phyloP scores from a whole-genome alignment of 2,797 vertebrate species.

The Erpetoichthys calabaricus region DNA sequence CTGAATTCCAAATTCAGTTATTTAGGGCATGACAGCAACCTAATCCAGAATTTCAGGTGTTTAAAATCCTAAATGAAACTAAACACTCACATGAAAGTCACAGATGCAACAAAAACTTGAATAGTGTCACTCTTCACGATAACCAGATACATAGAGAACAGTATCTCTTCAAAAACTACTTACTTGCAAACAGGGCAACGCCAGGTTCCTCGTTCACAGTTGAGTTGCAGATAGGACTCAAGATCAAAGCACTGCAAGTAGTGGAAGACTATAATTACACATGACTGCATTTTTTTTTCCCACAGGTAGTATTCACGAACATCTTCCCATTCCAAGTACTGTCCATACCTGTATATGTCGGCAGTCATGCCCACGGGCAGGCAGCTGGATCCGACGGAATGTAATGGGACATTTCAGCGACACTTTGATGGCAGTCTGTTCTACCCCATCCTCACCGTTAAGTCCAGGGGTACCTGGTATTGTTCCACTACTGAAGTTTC shows the following conservation, averaged over 20 bases:
- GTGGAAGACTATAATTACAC: constrained; percentile 1
- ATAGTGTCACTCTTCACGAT: no score
- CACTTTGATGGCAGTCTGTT: constrained; percentile 91
- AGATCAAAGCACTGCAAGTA: constrained; percentile 74
- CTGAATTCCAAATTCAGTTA: no score
- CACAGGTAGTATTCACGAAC: no score
- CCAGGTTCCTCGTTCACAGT: constrained; percentile 91
- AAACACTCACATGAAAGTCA: no score
- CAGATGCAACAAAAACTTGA: no score
- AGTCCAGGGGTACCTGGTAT: constrained; percentile 80
- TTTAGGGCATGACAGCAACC: no score
- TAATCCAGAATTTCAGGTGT: no score
- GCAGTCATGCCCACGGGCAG: constrained; percentile 83
- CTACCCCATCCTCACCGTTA: constrained; percentile 85
- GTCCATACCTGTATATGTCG: constrained; percentile 75
- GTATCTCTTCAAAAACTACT: constrained; percentile 20
- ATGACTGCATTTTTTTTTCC: background rate
- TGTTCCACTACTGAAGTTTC: constrained; percentile 85
- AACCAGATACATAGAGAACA: no score
- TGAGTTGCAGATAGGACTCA: constrained; percentile 89
- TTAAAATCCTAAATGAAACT: no score
- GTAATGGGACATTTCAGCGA: constrained; percentile 94
- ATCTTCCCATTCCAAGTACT: no score
- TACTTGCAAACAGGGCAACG: constrained; percentile 96
- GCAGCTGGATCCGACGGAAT: constrained; percentile 88